Evolutionary conservation across 2,888 invertebrate species (phyloP).

Genomic region (Microctonus aethiopoides): DNA sequence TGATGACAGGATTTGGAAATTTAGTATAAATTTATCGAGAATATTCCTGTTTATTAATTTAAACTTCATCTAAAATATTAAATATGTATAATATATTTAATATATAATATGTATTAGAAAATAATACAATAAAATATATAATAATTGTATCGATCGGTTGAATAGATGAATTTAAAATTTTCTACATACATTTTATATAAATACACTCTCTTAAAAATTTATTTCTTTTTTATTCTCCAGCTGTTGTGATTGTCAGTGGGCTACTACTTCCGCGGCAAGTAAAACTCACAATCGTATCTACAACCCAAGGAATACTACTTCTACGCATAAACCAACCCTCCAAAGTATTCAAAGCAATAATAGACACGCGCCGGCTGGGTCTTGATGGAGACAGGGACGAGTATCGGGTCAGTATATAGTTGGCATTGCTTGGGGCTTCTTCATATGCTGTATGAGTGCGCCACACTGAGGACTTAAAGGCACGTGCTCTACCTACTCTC

Average conservation of each 20-base stretch:
- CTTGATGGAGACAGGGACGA: constrained; percentile 39
- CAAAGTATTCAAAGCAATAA: constrained; percentile 39
- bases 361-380: constrained; percentile 45
- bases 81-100: background rate
- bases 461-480: constrained; percentile 12
- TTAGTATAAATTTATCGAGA: constrained; percentile 19
- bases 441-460: background rate
- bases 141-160: too few relatives aligned
- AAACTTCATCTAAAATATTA: constrained; percentile 4
- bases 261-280: constrained; percentile 30
- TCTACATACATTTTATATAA: too few relatives aligned
- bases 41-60: background rate
- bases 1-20: constrained; percentile 9
- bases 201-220: background rate
- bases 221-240: constrained; percentile 22
- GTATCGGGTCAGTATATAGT: constrained; percentile 49
- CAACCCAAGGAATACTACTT: constrained; percentile 6
- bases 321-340: background rate
- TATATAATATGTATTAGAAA: background rate
- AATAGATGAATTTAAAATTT: too few relatives aligned
- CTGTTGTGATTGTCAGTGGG: constrained; percentile 31
- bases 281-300: constrained; percentile 18
- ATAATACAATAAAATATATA: too few relatives aligned
- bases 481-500: constrained; percentile 9
- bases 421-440: constrained; percentile 35